Base-by-base conservation (phyloP, 2,113 vertebrate genomes). In the Mobula hypostoma region DNA sequence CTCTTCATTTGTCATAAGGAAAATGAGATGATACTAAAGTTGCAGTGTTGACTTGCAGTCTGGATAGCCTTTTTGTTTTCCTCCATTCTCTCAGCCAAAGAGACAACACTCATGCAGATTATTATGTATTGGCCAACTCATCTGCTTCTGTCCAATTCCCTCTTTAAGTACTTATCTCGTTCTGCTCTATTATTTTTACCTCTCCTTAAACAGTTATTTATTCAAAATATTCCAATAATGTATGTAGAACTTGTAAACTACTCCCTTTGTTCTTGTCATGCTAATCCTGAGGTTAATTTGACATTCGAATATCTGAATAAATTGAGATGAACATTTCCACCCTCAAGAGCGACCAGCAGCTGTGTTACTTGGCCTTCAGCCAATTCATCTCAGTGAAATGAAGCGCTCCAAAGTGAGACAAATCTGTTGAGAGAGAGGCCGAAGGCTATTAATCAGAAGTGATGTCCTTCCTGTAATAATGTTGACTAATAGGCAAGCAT, bases 321-420 rank as follows among this genome's bases (percentile, higher is more conserved):
- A 32, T 78, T 78, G n/a, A 2, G 77, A n/a, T 78, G 77, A 78
- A 32, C 27, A 78, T 78, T 78, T 78, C n/a, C 77, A 78, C 77
- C 77, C n/a, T 78, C n/a, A 76, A 76, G 77, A 78, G 77, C n/a
- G 77, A 79, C 32, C 78, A 79, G 78, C 78, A 79, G 78, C 78
- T 79, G 11, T 79, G 14, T 36, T 12, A 3, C 14, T 36, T 79
- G n/a, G 78, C n/a, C n/a, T 79, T 79, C 32, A 36, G 15, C 15
- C 36, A n/a, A 36, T 15, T 79, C 0, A 14, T 15, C 77, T 79
- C 77, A 0, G 32, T 78, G 78, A 36, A 79, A 79, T 11, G 32
- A 12, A 79, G 32, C 15, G 27, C 78, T 17, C 32, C 12, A 79
- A 79, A 79, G 32, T 79, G 78, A 79, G 78, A 36, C 29, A 78